phyloP scores from a whole-genome alignment of 1,140 invertebrate species.

The Drosophila nikananu region DNA sequence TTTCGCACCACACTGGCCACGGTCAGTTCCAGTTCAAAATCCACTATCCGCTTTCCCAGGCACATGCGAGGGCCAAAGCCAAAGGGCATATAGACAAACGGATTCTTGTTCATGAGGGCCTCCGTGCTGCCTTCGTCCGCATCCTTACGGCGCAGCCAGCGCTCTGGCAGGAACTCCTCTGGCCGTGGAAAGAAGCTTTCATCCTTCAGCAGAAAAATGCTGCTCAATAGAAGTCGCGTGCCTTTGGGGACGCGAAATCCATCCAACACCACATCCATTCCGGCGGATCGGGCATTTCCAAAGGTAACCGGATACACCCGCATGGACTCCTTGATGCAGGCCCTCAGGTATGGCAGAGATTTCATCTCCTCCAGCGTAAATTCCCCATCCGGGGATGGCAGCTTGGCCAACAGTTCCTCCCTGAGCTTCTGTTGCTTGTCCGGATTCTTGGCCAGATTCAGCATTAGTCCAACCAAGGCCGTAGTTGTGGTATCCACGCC shows the following conservation, averaged over 20 bases:
- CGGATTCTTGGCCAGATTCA: slow-evolving; percentile 85
- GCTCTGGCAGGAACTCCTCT: slow-evolving; percentile 87
- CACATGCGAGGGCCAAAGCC: slow-evolving; percentile 88
- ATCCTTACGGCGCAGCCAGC: slow-evolving; percentile 86
- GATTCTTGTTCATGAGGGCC: slow-evolving; percentile 84
- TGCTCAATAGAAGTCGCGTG: slow-evolving; percentile 46
- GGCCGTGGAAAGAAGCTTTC: slow-evolving; percentile 86
- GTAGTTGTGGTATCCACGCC: slow-evolving; percentile 89
- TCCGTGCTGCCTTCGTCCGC: background rate
- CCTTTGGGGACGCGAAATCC: slow-evolving; percentile 94
- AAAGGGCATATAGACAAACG: slow-evolving; percentile 87
- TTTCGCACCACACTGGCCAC: slow-evolving; percentile 87
- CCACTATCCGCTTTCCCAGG: slow-evolving; percentile 89
- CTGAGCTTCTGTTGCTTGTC: slow-evolving; percentile 86
- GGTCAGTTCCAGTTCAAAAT: slow-evolving; percentile 89
- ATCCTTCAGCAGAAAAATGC: slow-evolving; percentile 83
- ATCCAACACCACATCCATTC: slow-evolving; percentile 90
- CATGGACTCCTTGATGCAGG: slow-evolving; percentile 88
- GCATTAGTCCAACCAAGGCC: slow-evolving; percentile 33
- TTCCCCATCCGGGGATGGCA: slow-evolving; percentile 63
- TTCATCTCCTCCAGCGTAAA: slow-evolving; percentile 79
- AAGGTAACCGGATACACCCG: slow-evolving; percentile 94
- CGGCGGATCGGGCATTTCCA: slow-evolving; percentile 91
- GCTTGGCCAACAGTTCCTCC: slow-evolving; percentile 85
- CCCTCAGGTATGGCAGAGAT: slow-evolving; percentile 86